Conservation (phyloP, 2,888 invertebrate species). For the Drosophila bunnanda region DNA sequence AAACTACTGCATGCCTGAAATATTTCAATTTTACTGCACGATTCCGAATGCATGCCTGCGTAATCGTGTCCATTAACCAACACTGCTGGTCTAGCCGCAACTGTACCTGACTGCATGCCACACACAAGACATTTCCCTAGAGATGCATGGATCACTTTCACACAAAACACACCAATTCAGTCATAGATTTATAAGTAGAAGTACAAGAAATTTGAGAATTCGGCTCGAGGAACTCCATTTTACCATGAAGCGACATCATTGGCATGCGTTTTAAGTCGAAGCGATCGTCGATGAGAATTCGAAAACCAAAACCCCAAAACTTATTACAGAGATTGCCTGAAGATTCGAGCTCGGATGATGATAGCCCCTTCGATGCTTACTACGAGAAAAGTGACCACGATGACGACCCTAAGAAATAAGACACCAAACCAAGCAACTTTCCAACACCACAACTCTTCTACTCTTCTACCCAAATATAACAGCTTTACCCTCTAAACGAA, state of each 20-base stretch:
- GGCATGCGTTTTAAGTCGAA: conserved; percentile 26
- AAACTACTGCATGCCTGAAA: conserved; percentile 45
- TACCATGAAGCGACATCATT: conserved; percentile 28
- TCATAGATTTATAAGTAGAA: conserved; percentile 19
- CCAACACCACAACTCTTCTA: conserved; percentile 31
- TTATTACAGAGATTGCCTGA: conserved; percentile 82
- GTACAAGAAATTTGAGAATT: conserved; percentile 13
- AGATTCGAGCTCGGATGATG: conserved; percentile 84
- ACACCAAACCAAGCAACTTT: conserved; percentile 11
- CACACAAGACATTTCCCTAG: conserved; percentile 25
- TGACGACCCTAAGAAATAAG: conserved; percentile 71
- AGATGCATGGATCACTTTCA: conserved; percentile 24
- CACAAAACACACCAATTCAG: conserved; percentile 9
- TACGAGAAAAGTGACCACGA: conserved; percentile 82
- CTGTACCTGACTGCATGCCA: conserved; percentile 47
- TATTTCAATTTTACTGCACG: conserved; percentile 14
- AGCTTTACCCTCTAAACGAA: conserved; percentile 26
- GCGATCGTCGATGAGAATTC: conserved; percentile 22
- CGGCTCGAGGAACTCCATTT: conserved; percentile 37
- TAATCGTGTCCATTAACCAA: conserved; percentile 42
- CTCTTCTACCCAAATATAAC: conserved; percentile 44
- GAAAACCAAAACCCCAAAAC: conserved; percentile 47
- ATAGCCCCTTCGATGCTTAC: conserved; percentile 83
- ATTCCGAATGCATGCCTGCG: conserved; percentile 24
- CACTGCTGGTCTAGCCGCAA: conserved; percentile 39